These are phyloP conservation scores for Lordiphosa andalusiaca DNA, from an alignment of 2,888 invertebrate genomes.

Conservation along the genomic window DNA sequence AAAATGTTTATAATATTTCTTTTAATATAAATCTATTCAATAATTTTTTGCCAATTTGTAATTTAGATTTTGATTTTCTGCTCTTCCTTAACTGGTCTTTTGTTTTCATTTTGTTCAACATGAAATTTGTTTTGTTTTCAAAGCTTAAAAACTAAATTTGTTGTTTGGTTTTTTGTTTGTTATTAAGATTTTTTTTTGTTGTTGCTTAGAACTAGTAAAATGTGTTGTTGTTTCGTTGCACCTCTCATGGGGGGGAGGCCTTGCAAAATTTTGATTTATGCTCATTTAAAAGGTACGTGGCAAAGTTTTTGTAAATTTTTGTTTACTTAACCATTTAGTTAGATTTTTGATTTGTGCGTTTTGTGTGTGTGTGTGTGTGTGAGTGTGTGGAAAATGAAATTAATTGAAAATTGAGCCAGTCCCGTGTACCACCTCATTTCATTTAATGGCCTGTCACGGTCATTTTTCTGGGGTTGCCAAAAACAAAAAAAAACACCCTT, in stretches of 20 bases:
- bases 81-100: slow-evolving; percentile 36
- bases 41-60: slow-evolving; percentile 53
- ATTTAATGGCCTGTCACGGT: slow-evolving; percentile 62
- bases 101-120: slow-evolving; percentile 44
- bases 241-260: slow-evolving; percentile 23
- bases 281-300: slow-evolving; percentile 74
- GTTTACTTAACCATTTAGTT: slow-evolving; percentile 48
- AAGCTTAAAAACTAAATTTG: slow-evolving; percentile 55
- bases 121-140: slow-evolving; percentile 31
- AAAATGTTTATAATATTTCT: slow-evolving; percentile 43
- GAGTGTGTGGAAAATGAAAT: slow-evolving; percentile 37
- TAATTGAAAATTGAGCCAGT: slow-evolving; percentile 48
- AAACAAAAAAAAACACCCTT: slow-evolving; percentile 7
- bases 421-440: slow-evolving; percentile 27
- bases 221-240: slow-evolving; percentile 55
- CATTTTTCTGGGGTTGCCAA: slow-evolving; percentile 23
- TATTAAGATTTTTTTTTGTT: slow-evolving; percentile 37
- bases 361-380: slow-evolving; percentile 14
- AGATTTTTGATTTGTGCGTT: slow-evolving; percentile 66
- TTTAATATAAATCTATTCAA: slow-evolving; percentile 55
- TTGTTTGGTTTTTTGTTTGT: slow-evolving; percentile 21
- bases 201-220: slow-evolving; percentile 65
- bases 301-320: slow-evolving; percentile 58
- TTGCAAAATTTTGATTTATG: slow-evolving; percentile 78
- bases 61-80: slow-evolving; percentile 51